Percentiles rank a stretch among this genome's conserved stretches.
Conservation (phyloP, 2,888 invertebrate species). For the Yponomeuta cagnagella region DNA sequence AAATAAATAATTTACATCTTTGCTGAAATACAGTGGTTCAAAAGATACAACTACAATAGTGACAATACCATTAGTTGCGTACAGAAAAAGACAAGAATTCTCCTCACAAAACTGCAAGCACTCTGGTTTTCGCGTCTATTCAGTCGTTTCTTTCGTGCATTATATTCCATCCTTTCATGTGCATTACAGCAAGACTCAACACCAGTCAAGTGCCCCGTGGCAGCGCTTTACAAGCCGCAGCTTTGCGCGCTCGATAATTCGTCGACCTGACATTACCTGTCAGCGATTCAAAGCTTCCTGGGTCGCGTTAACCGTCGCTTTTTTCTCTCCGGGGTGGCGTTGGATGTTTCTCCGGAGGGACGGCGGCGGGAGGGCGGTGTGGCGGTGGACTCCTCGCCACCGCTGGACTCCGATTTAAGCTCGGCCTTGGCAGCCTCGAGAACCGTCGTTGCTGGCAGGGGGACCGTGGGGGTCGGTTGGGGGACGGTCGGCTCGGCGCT, state of each 20-base stretch:
- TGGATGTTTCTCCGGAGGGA: slow-evolving; percentile 48
- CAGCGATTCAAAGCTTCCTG: slow-evolving; percentile 48
- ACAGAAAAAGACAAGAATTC: too few species aligned
- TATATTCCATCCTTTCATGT: too few species aligned
- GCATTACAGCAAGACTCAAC: too few species aligned
- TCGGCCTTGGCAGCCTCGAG: slow-evolving; percentile 26
- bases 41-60: too few species aligned
- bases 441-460: background rate
- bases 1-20: too few species aligned
- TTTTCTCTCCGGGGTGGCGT: slow-evolving; percentile 61
- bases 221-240: too few species aligned
- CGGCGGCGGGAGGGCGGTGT: slow-evolving; percentile 56
- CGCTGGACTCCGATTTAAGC: slow-evolving; percentile 29
- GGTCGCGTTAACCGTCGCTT: slow-evolving; percentile 67
- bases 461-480: slow-evolving; percentile 6
- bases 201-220: too few species aligned
- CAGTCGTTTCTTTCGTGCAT: too few species aligned
- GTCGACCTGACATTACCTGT: background rate
- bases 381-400: slow-evolving; percentile 24
- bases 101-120: too few species aligned
- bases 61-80: too few species aligned
- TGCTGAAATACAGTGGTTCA: too few species aligned
- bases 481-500: slow-evolving; percentile 25
- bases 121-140: too few species aligned
- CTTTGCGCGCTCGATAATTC: background rate